These are phyloP conservation scores for Pygoscelis adeliae DNA, from an alignment of 2,113 vertebrate genomes.

Conservation along the genomic window DNA sequence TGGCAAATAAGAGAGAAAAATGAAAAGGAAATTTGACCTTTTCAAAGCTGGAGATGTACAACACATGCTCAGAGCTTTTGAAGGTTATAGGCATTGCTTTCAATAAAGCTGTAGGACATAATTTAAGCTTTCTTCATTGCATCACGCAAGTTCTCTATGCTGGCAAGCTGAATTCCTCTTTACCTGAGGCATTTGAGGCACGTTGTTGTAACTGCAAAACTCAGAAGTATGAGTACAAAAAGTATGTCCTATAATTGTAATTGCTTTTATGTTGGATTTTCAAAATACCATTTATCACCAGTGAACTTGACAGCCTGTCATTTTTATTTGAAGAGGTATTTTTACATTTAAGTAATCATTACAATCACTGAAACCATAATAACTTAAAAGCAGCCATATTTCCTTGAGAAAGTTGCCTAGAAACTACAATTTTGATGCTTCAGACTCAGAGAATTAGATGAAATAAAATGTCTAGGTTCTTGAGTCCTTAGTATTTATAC, in stretches of 20 bases:
- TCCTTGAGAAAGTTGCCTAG: neutral
- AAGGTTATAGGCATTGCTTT: slow-evolving; percentile 12
- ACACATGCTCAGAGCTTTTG: neutral
- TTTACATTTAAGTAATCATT: neutral
- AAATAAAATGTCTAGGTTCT: neutral
- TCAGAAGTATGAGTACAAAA: neutral
- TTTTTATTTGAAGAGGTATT: neutral
- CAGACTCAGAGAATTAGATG: neutral
- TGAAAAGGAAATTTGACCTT: slow-evolving; percentile 8
- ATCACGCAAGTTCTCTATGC: neutral
- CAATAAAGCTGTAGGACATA: neutral
- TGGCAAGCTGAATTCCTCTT: neutral
- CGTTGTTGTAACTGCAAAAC: neutral
- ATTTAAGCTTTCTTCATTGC: neutral
- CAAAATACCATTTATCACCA: neutral
- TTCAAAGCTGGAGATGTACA: neutral
- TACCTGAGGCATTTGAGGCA: neutral
- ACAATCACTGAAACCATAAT: neutral
- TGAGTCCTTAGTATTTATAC: neutral
- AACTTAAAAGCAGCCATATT: neutral
- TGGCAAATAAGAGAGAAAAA: neutral
- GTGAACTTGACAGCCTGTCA: neutral
- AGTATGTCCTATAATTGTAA: neutral
- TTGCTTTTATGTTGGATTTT: slow-evolving; percentile 1
- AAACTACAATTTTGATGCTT: neutral